Evolutionary conservation across 2,113 vertebrate genomes (phyloP), one percentile per base, ranked within the genome.

Genomic region (Mustela nigripes): DNA sequence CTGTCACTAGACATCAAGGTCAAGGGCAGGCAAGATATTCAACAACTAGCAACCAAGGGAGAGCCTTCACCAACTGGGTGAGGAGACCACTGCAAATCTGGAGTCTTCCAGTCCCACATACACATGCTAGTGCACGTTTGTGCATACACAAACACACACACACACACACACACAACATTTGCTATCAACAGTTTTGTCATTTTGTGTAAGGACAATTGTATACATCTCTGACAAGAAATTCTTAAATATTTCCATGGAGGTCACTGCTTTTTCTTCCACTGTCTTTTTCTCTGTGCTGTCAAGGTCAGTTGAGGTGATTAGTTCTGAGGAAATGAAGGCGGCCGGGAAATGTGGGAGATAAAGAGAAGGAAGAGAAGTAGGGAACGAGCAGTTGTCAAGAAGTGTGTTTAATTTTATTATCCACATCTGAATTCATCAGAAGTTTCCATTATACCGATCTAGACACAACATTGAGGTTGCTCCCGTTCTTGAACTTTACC

Each of bases 391-490:
- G 33, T 50, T 36, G 5, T 11, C 48, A 81, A 45, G 36, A 84
- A 71, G 36, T 21, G 4, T 24, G 36, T 45, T 53, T 50, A 31
- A 11, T 82, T 78, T 5, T n/a, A 5, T 73, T n/a, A 33, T 4
- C 33, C 31, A 3, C 26, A 0, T 22, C 62, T 79, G 50, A 33
- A 31, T 15, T 85, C 58, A 5, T 1, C 67, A 83, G 89, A 36
- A 28, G 69, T 2, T 24, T 18, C 53, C 0, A 1, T 86, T 14
- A 15, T 12, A 1, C 22, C 11, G 2, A 1, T 26, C 53, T 58
- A 5, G 5, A 39, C 9, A 22, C 28, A 7, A 0, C 1, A 39
- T 4, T 11, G 21, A 2, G 31, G 45, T 50, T 10, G 9, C 48
- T 18, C 39, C 76, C 28, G 11, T 19, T n/a, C 58, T 24, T 12